Conservation (phyloP, 1,140 invertebrate species). For the Tigriopus japonicus region DNA sequence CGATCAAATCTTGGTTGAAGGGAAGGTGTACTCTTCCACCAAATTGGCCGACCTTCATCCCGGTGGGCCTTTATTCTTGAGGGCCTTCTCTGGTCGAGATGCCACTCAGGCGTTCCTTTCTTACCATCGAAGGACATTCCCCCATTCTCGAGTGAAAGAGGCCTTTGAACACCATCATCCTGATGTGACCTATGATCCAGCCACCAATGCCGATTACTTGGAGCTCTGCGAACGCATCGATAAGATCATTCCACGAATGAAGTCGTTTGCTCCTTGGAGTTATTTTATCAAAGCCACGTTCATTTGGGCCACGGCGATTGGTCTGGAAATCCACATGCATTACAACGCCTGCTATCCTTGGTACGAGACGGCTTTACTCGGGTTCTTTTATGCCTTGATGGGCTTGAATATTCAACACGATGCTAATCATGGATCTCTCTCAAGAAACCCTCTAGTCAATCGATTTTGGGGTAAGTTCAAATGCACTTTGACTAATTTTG, state of each 20-base stretch:
- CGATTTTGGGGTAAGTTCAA: not conserved
- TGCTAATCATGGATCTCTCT: constrained; percentile 14
- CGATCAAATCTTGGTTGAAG: constrained; percentile 6
- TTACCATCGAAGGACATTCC: constrained; percentile 3
- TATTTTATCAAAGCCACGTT: not conserved
- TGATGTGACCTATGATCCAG: too few relatives aligned
- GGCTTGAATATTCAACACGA: constrained; percentile 11
- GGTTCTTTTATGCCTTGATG: constrained; percentile 1
- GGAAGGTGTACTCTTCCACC: not conserved
- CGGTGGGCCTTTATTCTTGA: not conserved
- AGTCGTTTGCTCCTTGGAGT: constrained; percentile 2
- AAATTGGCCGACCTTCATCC: constrained; percentile 5
- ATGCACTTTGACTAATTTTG: too few relatives aligned
- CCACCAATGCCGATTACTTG: not conserved
- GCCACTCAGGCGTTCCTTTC: not conserved
- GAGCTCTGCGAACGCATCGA: not conserved
- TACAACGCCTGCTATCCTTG: not conserved
- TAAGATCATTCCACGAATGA: not conserved
- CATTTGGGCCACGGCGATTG: not conserved
- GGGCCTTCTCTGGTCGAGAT: not conserved
- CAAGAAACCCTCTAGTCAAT: not conserved
- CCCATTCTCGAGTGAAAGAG: not conserved
- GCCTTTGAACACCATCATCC: not conserved
- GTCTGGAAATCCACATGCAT: not conserved
- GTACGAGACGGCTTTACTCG: not conserved